Conservation (phyloP, 2,888 invertebrate genomes). For the Isoperla grammatica region DNA sequence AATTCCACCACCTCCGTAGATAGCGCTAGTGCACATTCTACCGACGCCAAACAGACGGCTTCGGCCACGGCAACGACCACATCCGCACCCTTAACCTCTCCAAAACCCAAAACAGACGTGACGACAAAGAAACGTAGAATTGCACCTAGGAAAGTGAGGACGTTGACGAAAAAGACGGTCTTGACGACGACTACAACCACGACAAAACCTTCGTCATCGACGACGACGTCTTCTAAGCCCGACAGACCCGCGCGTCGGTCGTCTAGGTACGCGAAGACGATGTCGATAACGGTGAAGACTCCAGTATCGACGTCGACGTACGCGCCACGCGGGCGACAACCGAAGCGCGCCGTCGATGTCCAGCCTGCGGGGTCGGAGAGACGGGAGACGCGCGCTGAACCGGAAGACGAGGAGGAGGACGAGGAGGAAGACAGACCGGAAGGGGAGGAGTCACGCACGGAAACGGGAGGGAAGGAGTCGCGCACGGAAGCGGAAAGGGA, state of each 20-base stretch:
- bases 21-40: constrained; percentile 16
- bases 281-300: too few relatives aligned
- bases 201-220: too few relatives aligned
- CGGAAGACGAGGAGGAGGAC: neutral
- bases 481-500: constrained; percentile 37
- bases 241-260: too few relatives aligned
- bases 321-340: too few relatives aligned
- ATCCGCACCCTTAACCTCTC: neutral
- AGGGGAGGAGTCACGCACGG: constrained; percentile 6
- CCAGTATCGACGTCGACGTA: too few relatives aligned
- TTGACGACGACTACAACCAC: too few relatives aligned
- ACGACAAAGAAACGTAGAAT: neutral
- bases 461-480: neutral
- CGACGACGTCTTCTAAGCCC: too few relatives aligned
- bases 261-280: too few relatives aligned
- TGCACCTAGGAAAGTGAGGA: too few relatives aligned
- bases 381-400: neutral
- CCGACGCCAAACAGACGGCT: constrained; percentile 9
- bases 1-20: neutral
- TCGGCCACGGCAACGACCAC: constrained; percentile 10
- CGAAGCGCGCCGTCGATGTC: too few relatives aligned
- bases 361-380: neutral
- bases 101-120: neutral
- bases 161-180: too few relatives aligned
- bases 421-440: neutral